Evolutionary conservation across 2,113 vertebrate species (phyloP).

Genomic region (Forbesichthys agassizii): DNA sequence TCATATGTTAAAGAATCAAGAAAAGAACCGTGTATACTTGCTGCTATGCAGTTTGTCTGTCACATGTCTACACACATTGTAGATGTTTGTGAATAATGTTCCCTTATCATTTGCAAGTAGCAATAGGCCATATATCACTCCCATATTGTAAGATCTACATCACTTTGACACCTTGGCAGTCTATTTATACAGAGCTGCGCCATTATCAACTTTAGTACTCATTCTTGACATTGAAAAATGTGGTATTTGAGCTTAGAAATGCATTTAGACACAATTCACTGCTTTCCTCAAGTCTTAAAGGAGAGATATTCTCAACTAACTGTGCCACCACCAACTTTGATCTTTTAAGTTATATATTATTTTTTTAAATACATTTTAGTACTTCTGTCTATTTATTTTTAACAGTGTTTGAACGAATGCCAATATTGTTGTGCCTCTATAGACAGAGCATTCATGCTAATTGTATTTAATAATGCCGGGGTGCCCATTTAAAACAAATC

Average conservation of each 20-base stretch:
- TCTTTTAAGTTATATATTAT: neutral
- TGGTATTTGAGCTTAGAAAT: neutral
- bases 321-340: neutral
- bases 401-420: neutral
- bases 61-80: too few species aligned
- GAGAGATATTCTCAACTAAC: neutral
- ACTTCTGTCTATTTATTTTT: neutral
- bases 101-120: too few species aligned
- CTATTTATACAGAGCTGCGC: too few species aligned
- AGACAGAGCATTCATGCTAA: conserved; percentile 11
- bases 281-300: neutral
- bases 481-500: conserved; percentile 28
- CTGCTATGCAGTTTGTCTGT: too few species aligned
- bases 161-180: too few species aligned
- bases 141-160: too few species aligned
- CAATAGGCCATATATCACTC: too few species aligned
- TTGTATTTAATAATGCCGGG: conserved; percentile 26
- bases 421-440: conserved; percentile 3
- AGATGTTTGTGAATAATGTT: too few species aligned
- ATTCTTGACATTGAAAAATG: too few species aligned
- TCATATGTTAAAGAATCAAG: conserved; percentile 20
- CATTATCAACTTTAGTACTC: too few species aligned
- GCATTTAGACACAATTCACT: neutral
- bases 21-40: neutral
- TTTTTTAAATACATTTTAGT: too few species aligned